These are phyloP conservation scores for Anser brachyrhynchus DNA, from an alignment of 2,113 vertebrate genomes.

Conservation along the genomic window DNA sequence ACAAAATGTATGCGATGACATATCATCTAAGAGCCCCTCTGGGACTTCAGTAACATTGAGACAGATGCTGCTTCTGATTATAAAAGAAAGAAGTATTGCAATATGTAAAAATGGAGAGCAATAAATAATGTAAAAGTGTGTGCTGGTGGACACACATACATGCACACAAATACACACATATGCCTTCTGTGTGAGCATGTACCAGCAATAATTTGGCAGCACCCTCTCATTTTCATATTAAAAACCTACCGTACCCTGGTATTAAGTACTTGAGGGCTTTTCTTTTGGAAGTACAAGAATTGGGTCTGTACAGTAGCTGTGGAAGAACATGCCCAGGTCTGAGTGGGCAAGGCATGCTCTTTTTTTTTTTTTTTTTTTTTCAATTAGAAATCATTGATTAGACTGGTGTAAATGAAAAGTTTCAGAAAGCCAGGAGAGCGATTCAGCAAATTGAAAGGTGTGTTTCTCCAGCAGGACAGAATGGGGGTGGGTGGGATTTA, in stretches of 20 bases:
- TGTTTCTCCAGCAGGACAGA: not conserved
- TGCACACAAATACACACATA: not conserved
- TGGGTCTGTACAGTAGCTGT: not conserved
- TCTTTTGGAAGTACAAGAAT: not conserved
- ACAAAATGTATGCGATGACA: not conserved
- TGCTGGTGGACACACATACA: not conserved
- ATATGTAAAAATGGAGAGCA: not conserved
- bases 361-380: not conserved
- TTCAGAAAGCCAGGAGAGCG: not conserved
- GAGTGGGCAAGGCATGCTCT: not conserved
- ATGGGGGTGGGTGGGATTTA: not conserved
- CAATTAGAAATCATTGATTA: not conserved
- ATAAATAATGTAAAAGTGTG: not conserved
- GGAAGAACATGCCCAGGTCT: not conserved
- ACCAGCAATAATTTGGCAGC: not conserved
- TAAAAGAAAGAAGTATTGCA: not conserved
- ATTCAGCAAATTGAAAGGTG: not conserved
- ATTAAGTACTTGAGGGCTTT: not conserved
- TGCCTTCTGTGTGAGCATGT: not conserved
- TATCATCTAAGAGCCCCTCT: not conserved
- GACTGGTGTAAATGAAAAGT: not conserved
- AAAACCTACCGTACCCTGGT: not conserved
- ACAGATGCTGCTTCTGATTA: not conserved
- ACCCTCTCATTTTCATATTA: not conserved
- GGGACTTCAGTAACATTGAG: not conserved